phyloP scores from a whole-genome alignment of 1,140 invertebrate genomes.

The Eumeta japonica region DNA sequence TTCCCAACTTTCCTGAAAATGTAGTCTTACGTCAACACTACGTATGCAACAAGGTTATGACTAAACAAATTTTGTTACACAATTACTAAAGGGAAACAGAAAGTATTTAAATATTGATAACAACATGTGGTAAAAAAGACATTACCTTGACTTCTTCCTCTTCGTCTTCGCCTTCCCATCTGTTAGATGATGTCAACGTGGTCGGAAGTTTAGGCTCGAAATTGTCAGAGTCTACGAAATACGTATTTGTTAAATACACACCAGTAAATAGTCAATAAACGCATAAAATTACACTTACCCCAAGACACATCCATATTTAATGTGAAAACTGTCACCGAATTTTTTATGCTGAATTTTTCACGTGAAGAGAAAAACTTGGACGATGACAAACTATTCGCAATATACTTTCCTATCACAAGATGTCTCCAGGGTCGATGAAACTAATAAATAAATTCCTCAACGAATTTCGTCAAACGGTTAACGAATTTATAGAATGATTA shows the following conservation, averaged over 20 bases:
- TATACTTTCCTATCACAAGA: conserved; percentile 49
- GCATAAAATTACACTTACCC: conserved; percentile 35
- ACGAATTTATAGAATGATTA: conserved; percentile 49
- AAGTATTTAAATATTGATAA: no score
- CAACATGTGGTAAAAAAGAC: conserved; percentile 1
- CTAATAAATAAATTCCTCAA: conserved; percentile 40
- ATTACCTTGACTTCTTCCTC: conserved; percentile 81
- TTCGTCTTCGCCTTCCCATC: conserved; percentile 88
- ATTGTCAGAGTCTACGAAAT: conserved; percentile 54
- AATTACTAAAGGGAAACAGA: no score
- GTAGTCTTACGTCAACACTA: conserved; percentile 36
- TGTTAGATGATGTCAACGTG: conserved; percentile 61
- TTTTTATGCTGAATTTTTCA: conserved; percentile 43
- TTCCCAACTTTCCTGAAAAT: conserved; percentile 79
- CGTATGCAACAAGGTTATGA: conserved; percentile 45
- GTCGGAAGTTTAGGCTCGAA: conserved; percentile 55
- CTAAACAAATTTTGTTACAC: conserved; percentile 10
- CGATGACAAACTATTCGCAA: conserved; percentile 34
- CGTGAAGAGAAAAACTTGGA: conserved; percentile 45
- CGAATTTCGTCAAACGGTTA: conserved; percentile 52
- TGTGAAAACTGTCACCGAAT: conserved; percentile 31
- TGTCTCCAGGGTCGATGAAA: conserved; percentile 51
- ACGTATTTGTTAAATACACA: no score
- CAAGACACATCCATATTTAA: conserved; percentile 56
- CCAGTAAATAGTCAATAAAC: no score